Evolutionary conservation across 1,140 invertebrate species (phyloP).

Genomic region (Drosophila novamexicana): DNA sequence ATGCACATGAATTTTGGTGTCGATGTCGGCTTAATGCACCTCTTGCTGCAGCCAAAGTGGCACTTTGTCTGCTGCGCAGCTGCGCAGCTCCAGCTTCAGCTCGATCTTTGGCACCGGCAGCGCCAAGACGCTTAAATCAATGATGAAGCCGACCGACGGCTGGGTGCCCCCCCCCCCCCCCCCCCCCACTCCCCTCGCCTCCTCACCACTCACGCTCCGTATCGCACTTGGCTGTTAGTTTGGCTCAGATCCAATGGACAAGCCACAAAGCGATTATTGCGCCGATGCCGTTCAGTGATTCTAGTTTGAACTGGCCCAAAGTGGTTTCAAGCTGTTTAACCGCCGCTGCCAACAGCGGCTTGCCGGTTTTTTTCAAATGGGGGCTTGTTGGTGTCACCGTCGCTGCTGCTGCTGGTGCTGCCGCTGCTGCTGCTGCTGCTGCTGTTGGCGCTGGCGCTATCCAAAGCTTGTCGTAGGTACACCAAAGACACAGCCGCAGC

Average conservation of each 20-base stretch:
- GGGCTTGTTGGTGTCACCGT: slow-evolving; percentile 31
- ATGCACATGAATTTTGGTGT: slow-evolving; percentile 25
- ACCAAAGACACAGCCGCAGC: slow-evolving; percentile 17
- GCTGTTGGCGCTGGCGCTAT: slow-evolving; percentile 27
- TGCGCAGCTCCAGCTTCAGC: not conserved
- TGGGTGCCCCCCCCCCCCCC: too few relatives aligned
- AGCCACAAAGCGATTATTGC: slow-evolving; percentile 20
- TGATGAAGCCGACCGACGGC: not conserved
- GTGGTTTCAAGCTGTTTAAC: slow-evolving; percentile 62
- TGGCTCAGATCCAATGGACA: slow-evolving; percentile 25
- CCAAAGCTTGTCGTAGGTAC: slow-evolving; percentile 22
- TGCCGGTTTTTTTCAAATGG: slow-evolving; percentile 71
- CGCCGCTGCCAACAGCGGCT: slow-evolving; percentile 21
- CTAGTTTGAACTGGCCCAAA: slow-evolving; percentile 74
- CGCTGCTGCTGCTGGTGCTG: slow-evolving; percentile 2
- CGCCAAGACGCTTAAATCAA: slow-evolving; percentile 12
- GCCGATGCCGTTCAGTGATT: slow-evolving; percentile 57
- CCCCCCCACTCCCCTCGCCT: too few relatives aligned
- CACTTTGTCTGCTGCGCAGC: slow-evolving; percentile 27
- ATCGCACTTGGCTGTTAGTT: slow-evolving; percentile 40
- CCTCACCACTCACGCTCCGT: not conserved
- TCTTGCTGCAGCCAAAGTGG: slow-evolving; percentile 1
- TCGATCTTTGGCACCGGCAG: slow-evolving; percentile 17
- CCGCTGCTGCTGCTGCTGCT: slow-evolving; percentile 7
- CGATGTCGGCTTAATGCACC: slow-evolving; percentile 35